These are phyloP conservation scores for Cheiracanthium punctorium DNA, from an alignment of 2,888 invertebrate species.

Conservation along the genomic window DNA sequence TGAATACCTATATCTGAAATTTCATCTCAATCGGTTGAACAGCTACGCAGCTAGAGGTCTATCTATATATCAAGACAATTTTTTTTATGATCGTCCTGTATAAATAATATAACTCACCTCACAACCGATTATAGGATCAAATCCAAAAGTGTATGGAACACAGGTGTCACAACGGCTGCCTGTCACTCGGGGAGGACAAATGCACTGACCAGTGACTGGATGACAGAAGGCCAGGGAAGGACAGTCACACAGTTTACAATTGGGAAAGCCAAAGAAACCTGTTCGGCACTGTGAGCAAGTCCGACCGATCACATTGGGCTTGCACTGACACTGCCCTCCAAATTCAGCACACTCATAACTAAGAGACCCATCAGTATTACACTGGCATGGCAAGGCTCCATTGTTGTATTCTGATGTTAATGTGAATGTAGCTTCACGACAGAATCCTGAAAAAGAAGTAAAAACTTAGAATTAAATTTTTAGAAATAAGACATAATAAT, in stretches of 20 bases:
- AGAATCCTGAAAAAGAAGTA: constrained; percentile 82
- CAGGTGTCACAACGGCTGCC: constrained; percentile 94
- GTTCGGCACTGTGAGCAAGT: constrained; percentile 88
- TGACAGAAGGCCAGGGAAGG: constrained; percentile 86
- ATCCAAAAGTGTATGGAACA: constrained; percentile 91
- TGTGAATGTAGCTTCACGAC: constrained; percentile 92
- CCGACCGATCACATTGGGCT: constrained; percentile 93
- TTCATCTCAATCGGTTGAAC: too few species aligned
- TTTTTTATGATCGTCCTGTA: too few species aligned
- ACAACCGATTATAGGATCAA: constrained; percentile 95
- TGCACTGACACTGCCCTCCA: constrained; percentile 97
- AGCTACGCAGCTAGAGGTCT: too few species aligned
- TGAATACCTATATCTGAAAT: too few species aligned
- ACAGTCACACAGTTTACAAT: constrained; percentile 92
- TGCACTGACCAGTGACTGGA: constrained; percentile 80
- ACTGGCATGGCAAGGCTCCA: constrained; percentile 91
- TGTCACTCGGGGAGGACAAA: constrained; percentile 92
- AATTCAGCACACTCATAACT: constrained; percentile 93
- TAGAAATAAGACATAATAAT: too few species aligned
- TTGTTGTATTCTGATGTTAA: constrained; percentile 96
- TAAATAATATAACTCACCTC: constrained; percentile 77
- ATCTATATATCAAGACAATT: too few species aligned
- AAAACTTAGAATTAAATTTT: not conserved
- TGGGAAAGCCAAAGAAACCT: constrained; percentile 96
- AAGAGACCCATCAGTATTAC: constrained; percentile 84